These are phyloP conservation scores for Antedon mediterranea DNA, from an alignment of 53 echinoderm and acorn worm genomes.

Conservation along the genomic window DNA sequence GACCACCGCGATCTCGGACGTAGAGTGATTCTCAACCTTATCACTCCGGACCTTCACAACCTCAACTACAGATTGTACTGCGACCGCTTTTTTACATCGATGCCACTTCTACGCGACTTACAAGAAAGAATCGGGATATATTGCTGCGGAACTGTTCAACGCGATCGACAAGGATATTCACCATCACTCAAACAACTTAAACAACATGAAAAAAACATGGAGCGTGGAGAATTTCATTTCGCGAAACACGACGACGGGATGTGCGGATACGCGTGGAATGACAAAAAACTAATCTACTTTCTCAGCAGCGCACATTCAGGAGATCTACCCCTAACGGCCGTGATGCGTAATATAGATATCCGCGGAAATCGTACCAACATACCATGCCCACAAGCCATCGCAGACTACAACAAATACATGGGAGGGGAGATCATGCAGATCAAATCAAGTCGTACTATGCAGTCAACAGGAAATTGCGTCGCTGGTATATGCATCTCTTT, in stretches of 20 bases:
- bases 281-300: background rate
- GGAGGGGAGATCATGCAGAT: slow-evolving; percentile 10
- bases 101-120: slow-evolving; percentile 3
- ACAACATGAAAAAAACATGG: background rate
- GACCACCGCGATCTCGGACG: background rate
- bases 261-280: background rate
- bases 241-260: background rate
- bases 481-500: background rate
- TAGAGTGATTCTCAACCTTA: background rate
- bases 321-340: background rate
- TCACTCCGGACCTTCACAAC: background rate
- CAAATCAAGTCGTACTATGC: background rate
- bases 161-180: slow-evolving; percentile 2
- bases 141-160: slow-evolving; percentile 8
- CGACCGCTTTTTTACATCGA: slow-evolving; percentile 3
- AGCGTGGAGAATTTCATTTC: background rate
- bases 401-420: slow-evolving; percentile 8
- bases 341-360: background rate
- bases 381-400: background rate
- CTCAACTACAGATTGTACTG: background rate
- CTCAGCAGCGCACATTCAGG: background rate
- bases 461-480: background rate
- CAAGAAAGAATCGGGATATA: background rate
- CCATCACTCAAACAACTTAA: background rate
- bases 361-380: background rate